Percentiles rank a stretch among this genome's conserved stretches.
phyloP scores from a whole-genome alignment of 2,797 vertebrate genomes.

The Diplodus puntazzo region DNA sequence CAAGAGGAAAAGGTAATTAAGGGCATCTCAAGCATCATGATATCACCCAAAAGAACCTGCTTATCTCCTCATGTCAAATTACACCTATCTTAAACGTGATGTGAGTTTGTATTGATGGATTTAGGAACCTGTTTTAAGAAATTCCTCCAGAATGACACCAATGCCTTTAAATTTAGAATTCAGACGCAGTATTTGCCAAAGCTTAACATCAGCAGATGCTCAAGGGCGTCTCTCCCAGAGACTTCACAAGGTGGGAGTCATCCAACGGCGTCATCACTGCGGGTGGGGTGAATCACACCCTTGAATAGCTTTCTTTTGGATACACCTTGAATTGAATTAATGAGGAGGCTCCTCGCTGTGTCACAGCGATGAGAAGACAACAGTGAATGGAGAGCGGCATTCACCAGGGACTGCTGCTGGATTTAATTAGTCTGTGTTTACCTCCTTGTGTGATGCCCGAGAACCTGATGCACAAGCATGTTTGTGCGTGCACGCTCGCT shows the following conservation, averaged over 20 bases:
- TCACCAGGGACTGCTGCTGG: constrained; percentile 65
- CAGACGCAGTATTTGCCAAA: constrained; percentile 18
- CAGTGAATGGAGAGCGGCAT: constrained; percentile 54
- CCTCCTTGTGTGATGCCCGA: constrained; percentile 62
- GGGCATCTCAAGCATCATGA: constrained; percentile 64
- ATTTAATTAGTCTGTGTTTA: constrained; percentile 83
- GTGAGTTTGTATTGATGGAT: constrained; percentile 35
- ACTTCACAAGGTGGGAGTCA: constrained; percentile 26
- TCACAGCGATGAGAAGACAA: constrained; percentile 63
- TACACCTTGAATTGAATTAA: constrained; percentile 72
- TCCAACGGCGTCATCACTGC: constrained; percentile 16
- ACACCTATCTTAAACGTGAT: constrained; percentile 53
- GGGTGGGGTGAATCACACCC: constrained; percentile 44
- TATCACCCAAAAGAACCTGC: constrained; percentile 62
- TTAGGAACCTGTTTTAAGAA: constrained; percentile 28
- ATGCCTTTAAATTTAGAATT: constrained; percentile 45
- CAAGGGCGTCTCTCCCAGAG: constrained; percentile 48
- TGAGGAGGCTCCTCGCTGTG: constrained; percentile 64
- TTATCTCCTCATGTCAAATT: constrained; percentile 71
- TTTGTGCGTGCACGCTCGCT: constrained; percentile 13
- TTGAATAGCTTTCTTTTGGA: constrained; percentile 28
- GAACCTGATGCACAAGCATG: constrained; percentile 46
- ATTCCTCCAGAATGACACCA: constrained; percentile 14
- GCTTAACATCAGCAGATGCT: constrained; percentile 51
- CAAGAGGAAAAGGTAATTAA: constrained; percentile 75